Percentiles rank a stretch among this genome's conserved stretches.
Evolutionary conservation across 2,113 vertebrate species (phyloP).

Genomic region (Cololabis saira): DNA sequence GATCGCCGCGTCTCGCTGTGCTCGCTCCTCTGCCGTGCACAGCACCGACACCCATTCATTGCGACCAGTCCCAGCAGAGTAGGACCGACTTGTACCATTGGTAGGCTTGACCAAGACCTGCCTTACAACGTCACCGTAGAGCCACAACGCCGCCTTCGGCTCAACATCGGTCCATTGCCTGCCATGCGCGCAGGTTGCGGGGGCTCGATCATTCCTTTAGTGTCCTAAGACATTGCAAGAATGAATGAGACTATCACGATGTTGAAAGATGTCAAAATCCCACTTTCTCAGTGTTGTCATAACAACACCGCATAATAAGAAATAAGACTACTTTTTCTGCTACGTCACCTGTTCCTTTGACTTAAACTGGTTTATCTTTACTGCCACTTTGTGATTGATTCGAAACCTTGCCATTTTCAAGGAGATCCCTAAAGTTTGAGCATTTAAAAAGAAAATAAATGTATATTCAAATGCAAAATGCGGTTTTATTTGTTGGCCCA

Average conservation of each 20-base stretch:
- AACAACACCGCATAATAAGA: slow-evolving; percentile 48
- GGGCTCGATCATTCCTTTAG: slow-evolving; percentile 55
- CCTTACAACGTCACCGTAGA: slow-evolving; percentile 79
- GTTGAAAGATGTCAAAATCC: slow-evolving; percentile 43
- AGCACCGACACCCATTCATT: slow-evolving; percentile 79
- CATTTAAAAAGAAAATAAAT: neutral
- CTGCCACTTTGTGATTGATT: neutral
- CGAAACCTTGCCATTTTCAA: neutral
- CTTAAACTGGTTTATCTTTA: neutral
- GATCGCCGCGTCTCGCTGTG: slow-evolving; percentile 78
- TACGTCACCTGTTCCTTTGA: slow-evolving; percentile 49
- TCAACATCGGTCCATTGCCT: slow-evolving; percentile 56
- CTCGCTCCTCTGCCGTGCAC: slow-evolving; percentile 76
- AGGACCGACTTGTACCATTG: slow-evolving; percentile 81
- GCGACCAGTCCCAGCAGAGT: slow-evolving; percentile 79
- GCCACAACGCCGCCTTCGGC: slow-evolving; percentile 78
- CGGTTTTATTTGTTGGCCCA: slow-evolving; percentile 55
- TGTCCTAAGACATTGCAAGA: slow-evolving; percentile 4
- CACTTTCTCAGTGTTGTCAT: slow-evolving; percentile 55
- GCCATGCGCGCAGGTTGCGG: slow-evolving; percentile 74
- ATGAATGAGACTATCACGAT: neutral
- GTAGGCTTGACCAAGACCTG: slow-evolving; percentile 79
- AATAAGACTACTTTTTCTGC: too few species aligned
- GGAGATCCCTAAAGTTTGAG: neutral
- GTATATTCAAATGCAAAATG: neutral